phyloP scores from a whole-genome alignment of 1,140 invertebrate species.

The Mylabris phalerata region DNA sequence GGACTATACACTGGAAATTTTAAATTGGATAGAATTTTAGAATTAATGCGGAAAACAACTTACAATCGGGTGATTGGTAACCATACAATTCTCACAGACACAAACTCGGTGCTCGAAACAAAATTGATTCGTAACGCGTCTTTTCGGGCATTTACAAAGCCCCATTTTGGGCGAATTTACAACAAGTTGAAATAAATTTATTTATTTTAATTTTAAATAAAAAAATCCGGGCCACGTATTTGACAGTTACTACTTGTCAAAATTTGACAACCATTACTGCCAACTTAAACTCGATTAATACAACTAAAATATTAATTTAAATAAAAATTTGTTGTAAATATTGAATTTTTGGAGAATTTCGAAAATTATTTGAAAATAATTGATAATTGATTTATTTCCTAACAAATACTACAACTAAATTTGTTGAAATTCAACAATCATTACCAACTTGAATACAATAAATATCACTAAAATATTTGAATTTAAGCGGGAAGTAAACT shows the following conservation, averaged over 20 bases:
- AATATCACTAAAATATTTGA: neutral
- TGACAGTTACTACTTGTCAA: constrained; percentile 7
- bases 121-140: constrained; percentile 94
- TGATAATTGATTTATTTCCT: too few relatives aligned
- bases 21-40: constrained; percentile 1
- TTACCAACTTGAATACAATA: neutral
- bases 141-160: constrained; percentile 94
- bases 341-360: too few relatives aligned
- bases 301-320: neutral
- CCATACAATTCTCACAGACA: constrained; percentile 97
- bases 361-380: too few relatives aligned
- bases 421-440: neutral
- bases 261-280: constrained; percentile 3
- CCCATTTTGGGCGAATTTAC: constrained; percentile 62
- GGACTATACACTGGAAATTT: constrained; percentile 81
- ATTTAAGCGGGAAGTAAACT: constrained; percentile 47
- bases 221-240: constrained; percentile 19
- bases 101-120: constrained; percentile 98
- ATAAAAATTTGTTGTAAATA: too few relatives aligned
- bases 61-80: constrained; percentile 92
- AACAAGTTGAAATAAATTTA: neutral
- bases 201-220: constrained; percentile 3
- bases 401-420: too few relatives aligned
- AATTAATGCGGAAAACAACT: constrained; percentile 21
- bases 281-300: neutral